Evolutionary conservation across 2,113 vertebrate species (phyloP), one percentile per base, ranked within the genome.

Genomic region (Pseudolaguvia tuberculata): DNA sequence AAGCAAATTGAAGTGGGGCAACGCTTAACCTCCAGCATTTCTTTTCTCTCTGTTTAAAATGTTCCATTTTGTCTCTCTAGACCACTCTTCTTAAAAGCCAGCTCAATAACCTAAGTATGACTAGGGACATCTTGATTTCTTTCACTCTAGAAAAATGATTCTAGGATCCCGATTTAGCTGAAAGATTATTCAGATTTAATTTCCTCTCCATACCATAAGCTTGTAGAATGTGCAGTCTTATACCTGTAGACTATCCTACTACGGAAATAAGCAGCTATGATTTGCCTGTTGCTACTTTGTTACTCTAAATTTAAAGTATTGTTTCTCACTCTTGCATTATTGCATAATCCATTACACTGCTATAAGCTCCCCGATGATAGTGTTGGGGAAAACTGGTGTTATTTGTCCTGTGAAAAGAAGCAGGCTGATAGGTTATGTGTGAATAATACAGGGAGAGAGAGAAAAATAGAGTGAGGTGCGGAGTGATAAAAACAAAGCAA

Each of bases 401-500:
- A 76, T 70, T 76, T 70, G 66, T 69, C 74, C 66, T 61, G n/a
- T 61, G 47, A 73, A 84, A 85, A 84, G 59, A 79, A 50, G 78
- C 11, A n/a, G 29, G 23, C 29, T 23, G 74, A 72, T 48, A 35
- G 53, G 70, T 81, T 76, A 77, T 80, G 81, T 79, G 79, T 80
- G 70, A 79, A 71, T 79, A 83, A 82, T 8, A 42, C 39, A 42
- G 39, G 39, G 39, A 42, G 39, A 42, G 39, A 42, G 8, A 42
- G 39, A 42, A 9, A 42, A 84, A 83, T 84, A 86, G 80, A 80
- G 82, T 78, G 55, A 72, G 63, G 74, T 80, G 66, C 39, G 48
- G 67, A 74, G 68, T 56, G 76, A 74, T 70, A 70, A 72, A 75
- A 73, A 65, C 70, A 65, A 50, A 66, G 86, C 82, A 84, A 82